These are phyloP conservation scores for Oncorhynchus nerka DNA, from an alignment of 2,113 vertebrate species.

Conservation along the genomic window DNA sequence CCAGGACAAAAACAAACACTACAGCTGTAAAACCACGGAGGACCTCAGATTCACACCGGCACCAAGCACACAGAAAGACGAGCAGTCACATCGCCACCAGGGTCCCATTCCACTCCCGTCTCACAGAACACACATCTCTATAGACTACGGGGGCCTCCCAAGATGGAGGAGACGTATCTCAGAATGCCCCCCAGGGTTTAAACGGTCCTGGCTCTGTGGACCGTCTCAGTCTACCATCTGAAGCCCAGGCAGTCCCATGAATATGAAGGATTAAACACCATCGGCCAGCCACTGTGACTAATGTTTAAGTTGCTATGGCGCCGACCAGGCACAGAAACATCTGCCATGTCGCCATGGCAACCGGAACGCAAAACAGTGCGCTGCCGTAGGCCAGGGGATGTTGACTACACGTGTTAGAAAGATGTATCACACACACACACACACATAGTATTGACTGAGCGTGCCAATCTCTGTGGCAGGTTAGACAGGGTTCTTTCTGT, in stretches of 20 bases:
- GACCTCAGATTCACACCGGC: not conserved
- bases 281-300: conserved; percentile 33
- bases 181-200: not conserved
- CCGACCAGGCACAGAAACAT: conserved; percentile 54
- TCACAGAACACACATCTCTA: not conserved
- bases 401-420: conserved; percentile 43
- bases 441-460: conserved; percentile 9
- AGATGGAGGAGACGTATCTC: not conserved
- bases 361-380: conserved; percentile 57
- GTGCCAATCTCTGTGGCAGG: conserved; percentile 46
- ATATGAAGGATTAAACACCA: conserved; percentile 36
- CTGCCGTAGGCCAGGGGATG: conserved; percentile 38
- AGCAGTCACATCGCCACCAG: not conserved
- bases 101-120: not conserved
- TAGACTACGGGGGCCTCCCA: not conserved
- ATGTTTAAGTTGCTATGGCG: conserved; percentile 54
- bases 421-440: conserved; percentile 25
- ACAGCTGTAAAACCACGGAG: conserved; percentile 37
- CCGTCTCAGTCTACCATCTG: not conserved
- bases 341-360: conserved; percentile 54
- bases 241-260: conserved; percentile 6
- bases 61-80: not conserved
- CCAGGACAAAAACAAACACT: conserved; percentile 41
- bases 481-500: conserved; percentile 25
- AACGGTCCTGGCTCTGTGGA: conserved; percentile 10